Base-by-base conservation (phyloP, 2,888 invertebrate genomes). In the Zeuzera pyrina region DNA sequence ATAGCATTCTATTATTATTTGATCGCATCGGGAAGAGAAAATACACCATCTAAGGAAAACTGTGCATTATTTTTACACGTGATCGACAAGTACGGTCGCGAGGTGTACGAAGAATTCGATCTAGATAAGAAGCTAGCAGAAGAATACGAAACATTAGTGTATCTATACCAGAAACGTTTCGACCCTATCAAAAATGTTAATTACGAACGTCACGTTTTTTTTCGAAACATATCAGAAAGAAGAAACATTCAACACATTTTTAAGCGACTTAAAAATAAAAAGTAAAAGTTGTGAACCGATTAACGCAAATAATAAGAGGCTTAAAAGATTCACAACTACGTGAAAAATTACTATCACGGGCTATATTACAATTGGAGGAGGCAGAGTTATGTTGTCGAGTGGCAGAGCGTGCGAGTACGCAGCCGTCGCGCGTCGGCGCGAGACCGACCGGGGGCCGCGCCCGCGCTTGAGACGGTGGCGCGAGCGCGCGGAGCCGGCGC, bases 291-390 rank as follows among this genome's bases (percentile, higher is more conserved):
- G n/a, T n/a, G n/a, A n/a, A n/a, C n/a, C n/a, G n/a, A 23, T 15
- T 43, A 13, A 43, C 42, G n/a, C 43, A 47, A 29, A 24, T 37
- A 2, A 44, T 44, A 15, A 25, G 46, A n/a, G 47, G 42, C 2
- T 21, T 47, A 12, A 40, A 36, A 25, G 35, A 45, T 36, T 15
- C 15, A 2, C 25, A 39, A 8, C 12, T 34, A 6, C 24, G 35
- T 2, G 33, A 40, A 13, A 27, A 15, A 15, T 25, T 35, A 23
- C 12, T 40, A n/a, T 19, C 27, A 12, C 31, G 31, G 10, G 12
- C 3, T 12, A 25, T 23, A 26, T 35, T 14, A 15, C 19, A 15
- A n/a, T 16, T 40, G 11, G 21, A 37, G 6, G 31, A 40, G n/a
- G 40, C 40, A 14, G 25, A 13, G 15, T 14, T 27, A 6, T 40